phyloP scores from a whole-genome alignment of 1,140 invertebrate genomes.

The Lepidotrigona ventralis region DNA sequence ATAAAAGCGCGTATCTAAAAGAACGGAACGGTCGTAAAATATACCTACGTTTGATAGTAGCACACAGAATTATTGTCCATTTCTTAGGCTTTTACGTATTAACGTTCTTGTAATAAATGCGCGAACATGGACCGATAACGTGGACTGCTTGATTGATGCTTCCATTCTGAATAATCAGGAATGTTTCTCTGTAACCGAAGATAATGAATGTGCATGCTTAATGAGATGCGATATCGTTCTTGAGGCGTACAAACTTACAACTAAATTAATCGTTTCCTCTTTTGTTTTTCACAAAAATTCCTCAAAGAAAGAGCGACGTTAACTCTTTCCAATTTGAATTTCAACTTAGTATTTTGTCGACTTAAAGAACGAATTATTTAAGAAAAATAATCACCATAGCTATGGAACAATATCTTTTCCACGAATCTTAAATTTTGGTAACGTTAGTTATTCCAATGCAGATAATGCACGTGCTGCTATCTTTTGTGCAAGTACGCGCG shows the following conservation, averaged over 20 bases:
- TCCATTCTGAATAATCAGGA: conserved; percentile 45
- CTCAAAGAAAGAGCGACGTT: not conserved
- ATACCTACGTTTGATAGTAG: not conserved
- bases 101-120: not conserved
- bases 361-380: not conserved
- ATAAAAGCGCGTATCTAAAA: not conserved
- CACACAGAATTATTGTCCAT: not conserved
- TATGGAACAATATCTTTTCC: not conserved
- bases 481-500: not conserved
- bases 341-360: no score
- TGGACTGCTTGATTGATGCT: conserved; percentile 38
- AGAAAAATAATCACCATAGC: not conserved
- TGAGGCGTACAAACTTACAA: conserved; percentile 19
- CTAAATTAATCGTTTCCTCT: conserved; percentile 43
- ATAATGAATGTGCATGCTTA: conserved; percentile 43
- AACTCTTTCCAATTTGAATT: not conserved
- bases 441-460: not conserved
- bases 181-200: conserved; percentile 41
- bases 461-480: not conserved
- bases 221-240: conserved; percentile 49
- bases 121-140: conserved; percentile 15
- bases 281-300: conserved; percentile 33
- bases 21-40: not conserved
- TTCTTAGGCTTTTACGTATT: not conserved
- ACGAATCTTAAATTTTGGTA: not conserved